Base-by-base conservation (phyloP, 2,113 vertebrate genomes). In the Zingel zingel region DNA sequence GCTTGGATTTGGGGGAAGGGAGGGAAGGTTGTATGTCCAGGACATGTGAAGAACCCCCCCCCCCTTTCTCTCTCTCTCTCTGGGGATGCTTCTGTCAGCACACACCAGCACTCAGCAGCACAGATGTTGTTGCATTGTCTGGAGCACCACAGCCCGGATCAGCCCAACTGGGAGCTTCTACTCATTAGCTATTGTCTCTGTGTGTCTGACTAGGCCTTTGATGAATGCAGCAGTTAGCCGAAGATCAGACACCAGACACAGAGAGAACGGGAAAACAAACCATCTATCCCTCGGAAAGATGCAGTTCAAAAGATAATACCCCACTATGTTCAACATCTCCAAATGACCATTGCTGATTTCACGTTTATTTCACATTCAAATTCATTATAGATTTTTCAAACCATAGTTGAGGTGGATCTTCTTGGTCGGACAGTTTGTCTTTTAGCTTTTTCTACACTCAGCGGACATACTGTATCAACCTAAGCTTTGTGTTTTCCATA, bases 91-190 rank as follows among this genome's bases (percentile, higher is more conserved):
- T 93, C 90, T 90, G 90, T 93, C 94, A 90, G 91, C 89, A 87
- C 88, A 90, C 88, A 89, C 33, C 86, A 91, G 87, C 88, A 83
- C 89, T 91, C 86, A 70, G 90, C 81, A 81, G 87, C 94, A 91
- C 95, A 94, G 94, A 94, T 95, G 94, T 92, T 95, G 93, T 90
- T 91, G 93, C 92, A 93, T 94, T 93, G 94, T 92, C 91, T 93
- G 86, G 84, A 93, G 88, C 87, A 83, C 83, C 86, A 77, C 81
- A 92, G 91, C 90, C 85, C 56, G 65, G 90, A 91, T 93, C 85
- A 90, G 88, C 89, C 91, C 93, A 90, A 92, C 90, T 85, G 93
- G 91, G 92, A 94, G 90, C 89, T 91, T 78, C 88, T 23, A 66
- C 93, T 94, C 93, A 90, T 93, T 93, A 79, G 94, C 90, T 92